These are phyloP conservation scores for Hypotaenidia philippensis DNA, from an alignment of 2,797 vertebrate genomes.

Conservation along the genomic window DNA sequence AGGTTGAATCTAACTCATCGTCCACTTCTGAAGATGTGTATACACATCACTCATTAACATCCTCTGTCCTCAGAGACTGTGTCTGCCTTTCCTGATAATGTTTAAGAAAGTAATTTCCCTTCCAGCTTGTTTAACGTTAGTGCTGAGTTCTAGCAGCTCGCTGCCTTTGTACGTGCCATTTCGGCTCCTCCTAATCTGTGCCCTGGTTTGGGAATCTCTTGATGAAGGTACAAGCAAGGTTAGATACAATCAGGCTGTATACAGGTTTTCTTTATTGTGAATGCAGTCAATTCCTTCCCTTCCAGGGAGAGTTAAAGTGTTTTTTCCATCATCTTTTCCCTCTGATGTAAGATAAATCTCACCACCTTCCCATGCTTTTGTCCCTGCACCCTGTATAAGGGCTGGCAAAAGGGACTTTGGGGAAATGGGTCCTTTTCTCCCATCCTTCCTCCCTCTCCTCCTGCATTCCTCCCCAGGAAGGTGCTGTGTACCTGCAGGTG, in stretches of 20 bases:
- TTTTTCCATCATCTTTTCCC: background rate
- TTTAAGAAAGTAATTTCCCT: background rate
- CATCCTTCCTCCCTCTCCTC: background rate
- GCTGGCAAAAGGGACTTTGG: background rate
- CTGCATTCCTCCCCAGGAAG: background rate
- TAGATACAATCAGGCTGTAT: background rate
- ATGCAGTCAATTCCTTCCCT: background rate
- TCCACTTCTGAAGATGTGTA: background rate
- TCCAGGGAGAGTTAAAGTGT: background rate
- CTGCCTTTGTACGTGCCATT: background rate
- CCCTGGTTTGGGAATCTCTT: background rate
- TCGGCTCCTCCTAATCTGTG: background rate
- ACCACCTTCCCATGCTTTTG: background rate
- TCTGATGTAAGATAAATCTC: background rate
- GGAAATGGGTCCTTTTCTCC: background rate
- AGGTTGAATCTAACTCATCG: background rate
- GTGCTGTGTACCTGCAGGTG: background rate
- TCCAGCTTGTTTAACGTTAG: background rate
- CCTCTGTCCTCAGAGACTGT: background rate
- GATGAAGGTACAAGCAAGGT: conserved; percentile 9
- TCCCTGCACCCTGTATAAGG: fast-evolving
- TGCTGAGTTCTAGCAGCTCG: background rate
- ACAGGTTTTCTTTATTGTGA: background rate
- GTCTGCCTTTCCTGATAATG: conserved; percentile 27
- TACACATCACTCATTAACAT: background rate